Evolutionary conservation across 1,140 invertebrate species (phyloP).

Genomic region (Stegodyphus dumicola): DNA sequence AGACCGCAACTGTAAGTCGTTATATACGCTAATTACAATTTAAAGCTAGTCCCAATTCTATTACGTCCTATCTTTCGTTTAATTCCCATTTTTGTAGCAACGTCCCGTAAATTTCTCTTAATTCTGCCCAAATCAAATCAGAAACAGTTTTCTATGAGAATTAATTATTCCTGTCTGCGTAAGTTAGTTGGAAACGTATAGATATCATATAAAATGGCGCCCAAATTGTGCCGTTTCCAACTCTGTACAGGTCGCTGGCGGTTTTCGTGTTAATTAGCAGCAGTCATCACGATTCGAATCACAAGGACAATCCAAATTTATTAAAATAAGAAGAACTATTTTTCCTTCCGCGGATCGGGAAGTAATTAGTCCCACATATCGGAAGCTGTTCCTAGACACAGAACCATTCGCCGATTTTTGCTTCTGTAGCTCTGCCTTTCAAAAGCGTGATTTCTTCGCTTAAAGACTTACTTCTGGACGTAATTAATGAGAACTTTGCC

Average conservation of each 20-base stretch:
- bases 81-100: too few species aligned
- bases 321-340: constrained; percentile 47
- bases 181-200: not conserved
- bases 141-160: too few species aligned
- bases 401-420: not conserved
- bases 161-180: too few species aligned
- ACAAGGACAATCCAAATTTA: constrained; percentile 51
- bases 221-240: too few species aligned
- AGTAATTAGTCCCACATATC: constrained; percentile 43
- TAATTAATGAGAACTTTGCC: constrained; percentile 36
- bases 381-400: constrained; percentile 4
- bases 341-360: constrained; percentile 34
- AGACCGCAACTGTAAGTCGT: too few species aligned
- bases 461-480: constrained; percentile 21
- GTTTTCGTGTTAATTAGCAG: constrained; percentile 43
- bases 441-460: constrained; percentile 27
- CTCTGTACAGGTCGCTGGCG: not conserved
- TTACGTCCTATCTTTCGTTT: too few species aligned
- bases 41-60: too few species aligned
- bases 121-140: too few species aligned
- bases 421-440: constrained; percentile 3
- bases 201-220: too few species aligned
- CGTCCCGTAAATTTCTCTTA: too few species aligned
- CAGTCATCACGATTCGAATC: constrained; percentile 44
- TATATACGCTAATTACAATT: too few species aligned